Evolutionary conservation across 1,140 invertebrate genomes (phyloP), one percentile per base, ranked within the genome.

Genomic region (Macrostomum lignano): DNA sequence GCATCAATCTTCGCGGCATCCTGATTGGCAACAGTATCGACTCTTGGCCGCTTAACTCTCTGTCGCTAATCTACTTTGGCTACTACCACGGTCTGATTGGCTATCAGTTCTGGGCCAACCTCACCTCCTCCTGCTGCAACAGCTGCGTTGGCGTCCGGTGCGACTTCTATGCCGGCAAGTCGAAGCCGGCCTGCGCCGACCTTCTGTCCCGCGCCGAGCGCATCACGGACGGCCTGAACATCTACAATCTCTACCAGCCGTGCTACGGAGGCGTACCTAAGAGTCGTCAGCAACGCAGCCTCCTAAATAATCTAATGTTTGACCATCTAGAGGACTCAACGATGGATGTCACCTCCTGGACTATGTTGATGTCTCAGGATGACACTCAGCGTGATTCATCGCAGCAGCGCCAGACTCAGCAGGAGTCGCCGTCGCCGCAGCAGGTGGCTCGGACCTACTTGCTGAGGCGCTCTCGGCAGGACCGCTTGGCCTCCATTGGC

Each of bases 11-110:
- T 11, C 34, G 58, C 46, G 63, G 63, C 19, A 55, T 63, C 44
- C 58, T 51, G 17, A 49, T 65, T 39, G 63, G 63, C 25, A 65
- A 65, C 52, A 63, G 62, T 17, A 45, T 60, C 28, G 46, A 55
- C 7, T 50, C 51, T 41, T 41, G 43, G 14, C 38, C 44, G 11
- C 45, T 56, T 25, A 54, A 63, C 30, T 47, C 49, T 22, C 54
- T 64, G 39, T 61, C 60, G 2, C 36, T 54, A 13, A 43, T 65
- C 9, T 54, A 63, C 37, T 62, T 65, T 45, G 57, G 47, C 15
- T 63, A 61, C 34, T 62, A 57, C 43, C 61, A 64, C 44, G 64
- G 63, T 33, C 44, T 65, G 9, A 42, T 59, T 36, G 58, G 51
- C 25, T 42, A 50, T 17, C 36, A 40, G 55, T 58, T 30, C 6